phyloP scores from a whole-genome alignment of 2,797 vertebrate genomes.

The Gambelia wislizenii region DNA sequence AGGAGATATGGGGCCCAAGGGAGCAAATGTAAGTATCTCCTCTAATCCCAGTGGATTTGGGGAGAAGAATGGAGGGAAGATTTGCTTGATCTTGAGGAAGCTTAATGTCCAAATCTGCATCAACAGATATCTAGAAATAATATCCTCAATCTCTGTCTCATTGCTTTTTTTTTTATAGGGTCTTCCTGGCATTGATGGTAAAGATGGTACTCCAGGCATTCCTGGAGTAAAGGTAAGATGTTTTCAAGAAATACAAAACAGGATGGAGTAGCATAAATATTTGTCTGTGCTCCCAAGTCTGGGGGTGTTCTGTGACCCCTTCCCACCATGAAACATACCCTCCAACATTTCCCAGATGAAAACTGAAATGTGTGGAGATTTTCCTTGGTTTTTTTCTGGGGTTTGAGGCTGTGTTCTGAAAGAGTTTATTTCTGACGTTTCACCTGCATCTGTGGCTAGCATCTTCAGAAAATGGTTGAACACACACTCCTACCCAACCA shows the following conservation, averaged over 20 bases:
- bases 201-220: slow-evolving; percentile 92
- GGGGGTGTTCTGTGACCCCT: no score
- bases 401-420: no score
- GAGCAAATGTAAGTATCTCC: slow-evolving; percentile 86
- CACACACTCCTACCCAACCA: no score
- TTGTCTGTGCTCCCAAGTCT: neutral
- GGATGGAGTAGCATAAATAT: no score
- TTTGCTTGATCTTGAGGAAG: neutral
- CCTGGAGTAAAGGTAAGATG: slow-evolving; percentile 90
- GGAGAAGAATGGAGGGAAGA: no score
- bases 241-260: neutral
- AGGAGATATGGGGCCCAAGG: slow-evolving; percentile 92
- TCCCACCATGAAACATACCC: neutral
- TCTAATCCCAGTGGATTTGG: neutral
- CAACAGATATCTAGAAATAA: accelerated
- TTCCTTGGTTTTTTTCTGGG: no score
- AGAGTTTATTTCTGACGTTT: no score
- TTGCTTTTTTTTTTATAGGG: slow-evolving; percentile 79
- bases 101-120: neutral
- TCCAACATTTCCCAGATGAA: neutral
- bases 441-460: no score
- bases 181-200: slow-evolving; percentile 94
- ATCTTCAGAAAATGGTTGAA: no score
- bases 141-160: accelerated
- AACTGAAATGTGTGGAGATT: no score